These are phyloP conservation scores for Allygus modestus DNA, from an alignment of 2,888 invertebrate genomes.

Conservation along the genomic window DNA sequence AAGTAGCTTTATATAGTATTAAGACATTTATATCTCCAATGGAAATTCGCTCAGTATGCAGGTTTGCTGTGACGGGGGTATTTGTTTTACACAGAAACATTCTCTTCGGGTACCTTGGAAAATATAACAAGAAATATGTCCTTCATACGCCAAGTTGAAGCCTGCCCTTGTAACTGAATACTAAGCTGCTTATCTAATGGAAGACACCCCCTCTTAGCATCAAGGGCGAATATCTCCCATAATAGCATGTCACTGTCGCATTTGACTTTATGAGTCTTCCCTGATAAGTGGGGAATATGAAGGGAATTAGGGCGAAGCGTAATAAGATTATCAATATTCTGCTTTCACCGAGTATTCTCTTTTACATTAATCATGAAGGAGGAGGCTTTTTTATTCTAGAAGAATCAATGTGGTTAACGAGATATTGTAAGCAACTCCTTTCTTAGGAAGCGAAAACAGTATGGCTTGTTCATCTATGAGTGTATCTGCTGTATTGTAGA, in stretches of 20 bases:
- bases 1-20: too few relatives aligned
- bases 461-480: too few relatives aligned
- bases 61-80: too few relatives aligned
- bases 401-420: neutral
- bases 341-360: conserved; percentile 15
- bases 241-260: neutral
- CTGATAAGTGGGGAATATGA: neutral
- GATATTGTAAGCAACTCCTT: too few relatives aligned
- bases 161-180: neutral
- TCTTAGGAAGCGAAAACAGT: too few relatives aligned
- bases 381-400: neutral
- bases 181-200: conserved; percentile 25
- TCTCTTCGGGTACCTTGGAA: neutral
- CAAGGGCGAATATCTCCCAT: neutral
- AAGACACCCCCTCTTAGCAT: neutral
- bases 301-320: neutral
- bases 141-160: neutral
- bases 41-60: too few relatives aligned
- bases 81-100: too few relatives aligned
- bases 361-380: neutral
- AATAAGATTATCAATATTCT: neutral
- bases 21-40: too few relatives aligned
- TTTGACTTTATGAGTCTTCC: conserved; percentile 10
- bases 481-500: neutral
- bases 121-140: neutral